phyloP scores from a whole-genome alignment of 2,888 invertebrate species.

The Melieria omissa region DNA sequence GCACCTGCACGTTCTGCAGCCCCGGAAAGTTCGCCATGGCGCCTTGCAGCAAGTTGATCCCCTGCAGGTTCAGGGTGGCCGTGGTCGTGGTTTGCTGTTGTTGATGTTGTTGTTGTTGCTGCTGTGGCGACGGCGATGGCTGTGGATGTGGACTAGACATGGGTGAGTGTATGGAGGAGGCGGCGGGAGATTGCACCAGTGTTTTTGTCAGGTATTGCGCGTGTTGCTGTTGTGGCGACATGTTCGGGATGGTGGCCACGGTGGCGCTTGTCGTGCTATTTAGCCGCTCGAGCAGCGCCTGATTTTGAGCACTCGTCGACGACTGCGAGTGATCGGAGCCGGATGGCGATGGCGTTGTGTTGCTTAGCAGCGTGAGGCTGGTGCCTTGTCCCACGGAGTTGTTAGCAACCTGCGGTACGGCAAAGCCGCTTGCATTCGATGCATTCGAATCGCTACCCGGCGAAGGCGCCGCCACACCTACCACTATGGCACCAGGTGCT shows the following conservation, averaged over 20 bases:
- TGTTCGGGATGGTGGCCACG: slow-evolving; percentile 57
- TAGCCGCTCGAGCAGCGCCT: slow-evolving; percentile 63
- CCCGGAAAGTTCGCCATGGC: slow-evolving; percentile 71
- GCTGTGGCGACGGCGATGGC: slow-evolving; percentile 62
- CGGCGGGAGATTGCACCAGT: slow-evolving; percentile 64
- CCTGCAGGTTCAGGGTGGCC: slow-evolving; percentile 72
- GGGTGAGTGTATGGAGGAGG: slow-evolving; percentile 69
- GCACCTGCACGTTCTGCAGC: slow-evolving; percentile 80
- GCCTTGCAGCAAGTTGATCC: slow-evolving; percentile 78
- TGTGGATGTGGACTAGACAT: slow-evolving; percentile 72
- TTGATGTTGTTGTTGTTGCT: slow-evolving; percentile 59
- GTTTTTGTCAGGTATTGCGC: slow-evolving; percentile 61
- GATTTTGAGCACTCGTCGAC: slow-evolving; percentile 56
- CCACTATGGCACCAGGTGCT: slow-evolving; percentile 62
- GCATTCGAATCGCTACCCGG: slow-evolving; percentile 67
- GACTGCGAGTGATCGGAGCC: slow-evolving; percentile 63
- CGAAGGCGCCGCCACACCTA: slow-evolving; percentile 67
- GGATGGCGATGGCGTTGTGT: slow-evolving; percentile 63
- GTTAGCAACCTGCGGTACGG: slow-evolving; percentile 67
- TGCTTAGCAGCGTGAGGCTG: slow-evolving; percentile 69
- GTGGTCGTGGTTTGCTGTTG: slow-evolving; percentile 61
- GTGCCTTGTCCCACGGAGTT: slow-evolving; percentile 37
- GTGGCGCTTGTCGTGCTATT: slow-evolving; percentile 57
- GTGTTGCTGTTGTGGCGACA: slow-evolving; percentile 61
- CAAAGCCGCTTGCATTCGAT: slow-evolving; percentile 68